phyloP scores from a whole-genome alignment of 2,113 vertebrate species.

The Heptranchias perlo region DNA sequence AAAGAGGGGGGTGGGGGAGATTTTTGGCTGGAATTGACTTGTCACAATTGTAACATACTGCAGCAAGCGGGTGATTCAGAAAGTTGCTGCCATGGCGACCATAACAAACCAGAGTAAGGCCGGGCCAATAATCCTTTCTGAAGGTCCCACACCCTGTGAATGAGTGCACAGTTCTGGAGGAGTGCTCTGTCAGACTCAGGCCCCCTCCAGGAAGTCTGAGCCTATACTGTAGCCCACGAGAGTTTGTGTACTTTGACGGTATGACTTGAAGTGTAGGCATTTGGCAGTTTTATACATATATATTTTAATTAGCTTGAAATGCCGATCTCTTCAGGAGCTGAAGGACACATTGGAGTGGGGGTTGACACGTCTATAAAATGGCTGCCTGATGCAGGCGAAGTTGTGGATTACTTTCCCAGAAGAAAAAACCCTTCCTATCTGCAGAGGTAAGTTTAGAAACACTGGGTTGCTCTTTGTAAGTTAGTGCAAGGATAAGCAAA shows the following conservation, averaged over 20 bases:
- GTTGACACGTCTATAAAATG: constrained; percentile 42
- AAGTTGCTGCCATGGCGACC: not conserved
- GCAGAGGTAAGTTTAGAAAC: constrained; percentile 57
- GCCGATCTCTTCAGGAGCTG: constrained; percentile 53
- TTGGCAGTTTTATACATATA: not conserved
- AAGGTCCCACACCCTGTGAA: not conserved
- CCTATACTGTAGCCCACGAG: not conserved
- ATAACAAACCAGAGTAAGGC: constrained; percentile 8
- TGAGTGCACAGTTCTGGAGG: not conserved
- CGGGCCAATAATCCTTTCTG: not conserved
- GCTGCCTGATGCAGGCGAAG: constrained; percentile 46
- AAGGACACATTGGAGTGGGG: constrained; percentile 46
- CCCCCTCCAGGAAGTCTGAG: not conserved
- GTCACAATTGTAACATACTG: not conserved
- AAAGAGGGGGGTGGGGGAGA: not conserved
- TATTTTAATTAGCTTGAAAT: constrained; percentile 43
- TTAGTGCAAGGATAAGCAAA: not conserved
- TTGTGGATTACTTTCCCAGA: constrained; percentile 35
- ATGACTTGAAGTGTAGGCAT: not conserved
- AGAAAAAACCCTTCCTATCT: constrained; percentile 58
- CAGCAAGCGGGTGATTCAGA: not conserved
- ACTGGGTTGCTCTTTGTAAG: not conserved
- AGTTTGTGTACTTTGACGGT: not conserved
- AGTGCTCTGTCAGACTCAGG: not conserved
- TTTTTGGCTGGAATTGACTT: constrained; percentile 7